Evolutionary conservation across 2,888 invertebrate genomes (phyloP).

Genomic region (Papilio protenor): DNA sequence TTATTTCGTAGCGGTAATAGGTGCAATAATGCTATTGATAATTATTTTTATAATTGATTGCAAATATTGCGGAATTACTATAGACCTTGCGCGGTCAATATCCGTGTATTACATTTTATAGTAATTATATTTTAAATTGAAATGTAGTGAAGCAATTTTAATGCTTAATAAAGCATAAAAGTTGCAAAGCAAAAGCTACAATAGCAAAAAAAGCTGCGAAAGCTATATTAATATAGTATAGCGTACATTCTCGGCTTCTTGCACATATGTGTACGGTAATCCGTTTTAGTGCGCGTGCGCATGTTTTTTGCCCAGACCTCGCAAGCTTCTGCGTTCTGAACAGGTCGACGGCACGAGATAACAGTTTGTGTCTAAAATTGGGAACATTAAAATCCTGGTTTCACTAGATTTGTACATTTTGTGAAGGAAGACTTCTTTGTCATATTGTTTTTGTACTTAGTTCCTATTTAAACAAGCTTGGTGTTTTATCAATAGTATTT

Average conservation of each 20-base stretch:
- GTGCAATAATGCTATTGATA: conserved; percentile 20
- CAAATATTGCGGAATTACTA: conserved; percentile 18
- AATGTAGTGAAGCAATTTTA: neutral
- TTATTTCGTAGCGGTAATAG: conserved; percentile 24
- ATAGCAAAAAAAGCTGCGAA: too few relatives aligned
- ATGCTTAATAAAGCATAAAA: neutral
- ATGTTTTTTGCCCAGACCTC: conserved; percentile 6
- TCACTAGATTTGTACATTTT: neutral
- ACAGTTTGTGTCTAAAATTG: conserved; percentile 24
- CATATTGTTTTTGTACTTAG: too few relatives aligned
- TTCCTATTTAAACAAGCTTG: too few relatives aligned
- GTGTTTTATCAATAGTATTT: neutral
- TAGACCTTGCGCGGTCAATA: conserved; percentile 23
- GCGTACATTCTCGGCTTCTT: neutral
- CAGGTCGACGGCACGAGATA: conserved; percentile 39
- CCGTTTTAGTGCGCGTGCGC: conserved; percentile 19
- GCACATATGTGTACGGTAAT: conserved; percentile 2
- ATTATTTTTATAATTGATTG: conserved; percentile 19
- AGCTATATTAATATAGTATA: neutral
- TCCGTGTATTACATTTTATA: conserved; percentile 1
- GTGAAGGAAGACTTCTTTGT: neutral
- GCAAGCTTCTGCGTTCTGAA: conserved; percentile 27
- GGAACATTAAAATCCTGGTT: neutral
- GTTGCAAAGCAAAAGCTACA: too few relatives aligned
- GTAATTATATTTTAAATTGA: neutral